Conservation (phyloP, 2,797 vertebrate species). For the Dendrocincla tyrannina region DNA sequence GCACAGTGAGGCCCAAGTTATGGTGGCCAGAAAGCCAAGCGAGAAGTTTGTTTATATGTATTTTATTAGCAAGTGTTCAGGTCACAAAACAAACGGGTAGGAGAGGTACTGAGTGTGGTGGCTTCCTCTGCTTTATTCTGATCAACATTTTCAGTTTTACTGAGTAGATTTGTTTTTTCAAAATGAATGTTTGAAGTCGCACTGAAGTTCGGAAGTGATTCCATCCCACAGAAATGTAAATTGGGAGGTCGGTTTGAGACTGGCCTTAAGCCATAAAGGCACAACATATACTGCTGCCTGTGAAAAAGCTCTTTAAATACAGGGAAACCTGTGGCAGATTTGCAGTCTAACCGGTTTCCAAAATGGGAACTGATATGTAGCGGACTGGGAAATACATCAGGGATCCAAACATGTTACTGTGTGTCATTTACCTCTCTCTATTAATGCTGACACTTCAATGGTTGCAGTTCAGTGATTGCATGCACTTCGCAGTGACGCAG, state of each 20-base stretch:
- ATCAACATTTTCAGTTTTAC: not conserved
- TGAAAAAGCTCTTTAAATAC: not conserved
- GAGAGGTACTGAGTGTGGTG: not conserved
- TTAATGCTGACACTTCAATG: not conserved
- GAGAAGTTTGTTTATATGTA: not conserved
- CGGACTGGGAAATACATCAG: not conserved
- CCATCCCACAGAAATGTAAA: slow-evolving; percentile 39
- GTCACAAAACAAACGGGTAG: not conserved
- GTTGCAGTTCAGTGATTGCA: not conserved
- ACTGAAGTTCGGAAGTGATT: slow-evolving; percentile 9
- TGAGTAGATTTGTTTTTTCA: not conserved
- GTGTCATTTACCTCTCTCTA: not conserved
- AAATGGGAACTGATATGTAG: not conserved
- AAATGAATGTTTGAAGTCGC: not conserved
- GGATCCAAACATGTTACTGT: not conserved
- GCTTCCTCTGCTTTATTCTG: not conserved
- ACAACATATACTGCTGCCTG: not conserved
- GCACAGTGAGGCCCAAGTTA: not conserved
- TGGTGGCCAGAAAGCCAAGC: not conserved
- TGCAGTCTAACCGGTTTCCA: not conserved
- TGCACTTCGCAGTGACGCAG: not conserved
- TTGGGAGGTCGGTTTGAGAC: not conserved
- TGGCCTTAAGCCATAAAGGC: not conserved
- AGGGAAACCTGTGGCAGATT: not conserved
- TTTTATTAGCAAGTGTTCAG: not conserved